A percentile compares a stretch with the other conserved stretches of the same genome.
Evolutionary conservation across 2,888 invertebrate genomes (phyloP).

Genomic region (Meganola albula): DNA sequence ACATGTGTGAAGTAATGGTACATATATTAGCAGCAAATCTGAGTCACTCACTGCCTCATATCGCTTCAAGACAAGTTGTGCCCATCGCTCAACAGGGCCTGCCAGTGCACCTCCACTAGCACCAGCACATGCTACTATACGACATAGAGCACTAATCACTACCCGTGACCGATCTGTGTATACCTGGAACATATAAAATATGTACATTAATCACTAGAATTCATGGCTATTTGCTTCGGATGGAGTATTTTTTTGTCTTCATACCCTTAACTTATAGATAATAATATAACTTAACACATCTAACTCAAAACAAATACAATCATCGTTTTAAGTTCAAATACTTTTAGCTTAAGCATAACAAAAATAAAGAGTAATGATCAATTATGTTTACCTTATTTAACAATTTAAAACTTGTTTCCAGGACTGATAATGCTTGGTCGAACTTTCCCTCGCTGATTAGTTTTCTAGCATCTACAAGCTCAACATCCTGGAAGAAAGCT

Average conservation of each 20-base stretch:
- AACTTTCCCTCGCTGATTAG: conserved; percentile 78
- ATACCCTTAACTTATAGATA: too few relatives aligned
- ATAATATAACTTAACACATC: too few relatives aligned
- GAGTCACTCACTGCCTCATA: conserved; percentile 85
- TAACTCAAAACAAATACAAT: too few relatives aligned
- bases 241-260: too few relatives aligned
- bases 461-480: conserved; percentile 79
- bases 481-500: conserved; percentile 81
- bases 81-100: conserved; percentile 81
- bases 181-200: conserved; percentile 71
- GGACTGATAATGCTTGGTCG: conserved; percentile 79
- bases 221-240: too few relatives aligned
- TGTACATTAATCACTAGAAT: too few relatives aligned
- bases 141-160: conserved; percentile 81
- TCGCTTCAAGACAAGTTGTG: conserved; percentile 81
- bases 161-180: conserved; percentile 83
- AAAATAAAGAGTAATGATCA: too few relatives aligned
- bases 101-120: conserved; percentile 73
- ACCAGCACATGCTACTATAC: conserved; percentile 80
- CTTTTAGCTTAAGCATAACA: too few relatives aligned
- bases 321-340: too few relatives aligned
- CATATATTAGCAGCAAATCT: conserved; percentile 82
- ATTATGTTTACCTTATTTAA: conserved; percentile 76
- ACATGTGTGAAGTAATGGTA: conserved; percentile 82
- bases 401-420: conserved; percentile 83